These are phyloP conservation scores for Zootoca vivipara DNA, from an alignment of 2,113 vertebrate genomes.

Conservation along the genomic window DNA sequence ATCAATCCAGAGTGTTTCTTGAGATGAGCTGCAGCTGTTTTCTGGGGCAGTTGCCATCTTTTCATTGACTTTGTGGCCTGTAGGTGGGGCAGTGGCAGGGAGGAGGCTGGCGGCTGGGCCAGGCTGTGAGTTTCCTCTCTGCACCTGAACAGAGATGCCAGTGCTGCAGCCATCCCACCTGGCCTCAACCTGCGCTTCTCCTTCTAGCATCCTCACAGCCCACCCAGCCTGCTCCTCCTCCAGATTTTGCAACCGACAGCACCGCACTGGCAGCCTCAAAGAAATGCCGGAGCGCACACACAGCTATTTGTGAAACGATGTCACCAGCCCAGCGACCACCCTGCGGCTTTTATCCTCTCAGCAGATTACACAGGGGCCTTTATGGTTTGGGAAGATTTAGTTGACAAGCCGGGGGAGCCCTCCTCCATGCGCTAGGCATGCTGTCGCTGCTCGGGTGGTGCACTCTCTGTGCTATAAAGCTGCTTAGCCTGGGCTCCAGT, in stretches of 20 bases:
- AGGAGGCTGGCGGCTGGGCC: conserved; percentile 26
- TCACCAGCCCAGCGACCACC: background rate
- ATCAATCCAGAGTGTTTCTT: background rate
- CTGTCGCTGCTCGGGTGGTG: background rate
- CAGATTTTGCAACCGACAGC: background rate
- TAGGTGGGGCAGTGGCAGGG: conserved; percentile 23
- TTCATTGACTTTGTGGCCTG: background rate
- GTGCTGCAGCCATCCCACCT: background rate
- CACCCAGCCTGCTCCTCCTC: conserved; percentile 28
- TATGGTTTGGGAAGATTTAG: conserved; percentile 31
- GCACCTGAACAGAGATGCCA: conserved; percentile 57
- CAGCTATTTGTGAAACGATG: accelerated
- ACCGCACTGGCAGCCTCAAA: background rate
- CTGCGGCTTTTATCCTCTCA: conserved; percentile 18
- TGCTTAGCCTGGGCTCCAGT: conserved; percentile 20
- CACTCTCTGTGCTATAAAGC: conserved; percentile 35
- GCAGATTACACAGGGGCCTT: conserved; percentile 23
- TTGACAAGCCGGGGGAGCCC: background rate
- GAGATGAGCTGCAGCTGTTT: background rate
- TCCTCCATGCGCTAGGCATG: accelerated
- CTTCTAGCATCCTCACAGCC: conserved; percentile 4
- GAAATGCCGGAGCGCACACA: background rate
- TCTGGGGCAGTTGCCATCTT: background rate
- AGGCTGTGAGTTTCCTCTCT: conserved; percentile 44
- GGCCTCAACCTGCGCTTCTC: conserved; percentile 14